Evolutionary conservation across 2,888 invertebrate species (phyloP).

Genomic region (Lasioglossum villosulum): DNA sequence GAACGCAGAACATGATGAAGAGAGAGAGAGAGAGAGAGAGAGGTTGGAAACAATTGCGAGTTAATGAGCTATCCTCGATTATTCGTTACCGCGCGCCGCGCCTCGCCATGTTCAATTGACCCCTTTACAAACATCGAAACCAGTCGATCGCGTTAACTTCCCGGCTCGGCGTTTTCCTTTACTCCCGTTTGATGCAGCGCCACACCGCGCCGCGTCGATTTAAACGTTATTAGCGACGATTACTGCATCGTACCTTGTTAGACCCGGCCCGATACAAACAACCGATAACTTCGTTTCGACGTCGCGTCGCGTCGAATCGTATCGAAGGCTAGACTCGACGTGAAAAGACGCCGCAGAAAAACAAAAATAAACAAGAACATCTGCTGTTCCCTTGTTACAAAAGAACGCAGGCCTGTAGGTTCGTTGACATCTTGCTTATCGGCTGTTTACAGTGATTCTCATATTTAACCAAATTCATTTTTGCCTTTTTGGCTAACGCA

Average conservation of each 20-base stretch:
- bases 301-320: too few species aligned
- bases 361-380: too few species aligned
- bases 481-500: too few species aligned
- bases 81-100: not conserved
- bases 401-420: too few species aligned
- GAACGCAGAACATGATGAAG: not conserved
- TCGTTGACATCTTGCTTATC: too few species aligned
- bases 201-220: not conserved
- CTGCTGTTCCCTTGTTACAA: too few species aligned
- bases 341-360: too few species aligned
- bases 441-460: too few species aligned
- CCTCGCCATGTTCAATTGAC: not conserved
- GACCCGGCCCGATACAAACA: not conserved
- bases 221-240: not conserved
- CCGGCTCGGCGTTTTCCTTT: not conserved
- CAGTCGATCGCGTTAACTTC: constrained; percentile 7
- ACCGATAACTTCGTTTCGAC: not conserved
- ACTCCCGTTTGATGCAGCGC: not conserved
- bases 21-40: not conserved
- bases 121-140: constrained; percentile 8
- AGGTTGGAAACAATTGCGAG: not conserved
- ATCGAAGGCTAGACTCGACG: too few species aligned
- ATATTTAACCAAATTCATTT: too few species aligned
- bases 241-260: not conserved
- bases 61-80: constrained; percentile 6